phyloP scores from a whole-genome alignment of 2,797 vertebrate genomes.

The Bryconaethiops microstoma region DNA sequence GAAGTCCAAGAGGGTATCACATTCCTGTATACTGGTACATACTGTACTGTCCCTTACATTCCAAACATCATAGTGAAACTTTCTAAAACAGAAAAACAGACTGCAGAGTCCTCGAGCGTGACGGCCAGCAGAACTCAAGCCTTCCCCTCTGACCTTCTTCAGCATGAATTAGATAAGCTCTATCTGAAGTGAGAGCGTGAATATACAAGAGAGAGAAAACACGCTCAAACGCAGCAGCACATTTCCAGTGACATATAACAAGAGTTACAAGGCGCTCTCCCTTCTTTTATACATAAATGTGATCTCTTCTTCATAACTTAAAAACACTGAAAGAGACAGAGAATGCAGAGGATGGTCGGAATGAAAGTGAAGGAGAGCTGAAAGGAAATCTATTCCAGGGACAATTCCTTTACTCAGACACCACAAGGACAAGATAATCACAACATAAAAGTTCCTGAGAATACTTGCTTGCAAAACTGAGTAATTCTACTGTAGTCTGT shows the following conservation, averaged over 20 bases:
- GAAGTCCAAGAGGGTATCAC: conserved; percentile 3
- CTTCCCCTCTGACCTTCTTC: neutral
- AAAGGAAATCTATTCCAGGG: neutral
- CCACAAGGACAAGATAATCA: neutral
- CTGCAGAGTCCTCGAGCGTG: neutral
- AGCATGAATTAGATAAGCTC: neutral
- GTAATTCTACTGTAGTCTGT: neutral
- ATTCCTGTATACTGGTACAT: conserved; percentile 14
- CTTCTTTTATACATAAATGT: neutral
- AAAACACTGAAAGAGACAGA: neutral
- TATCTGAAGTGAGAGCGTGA: neutral
- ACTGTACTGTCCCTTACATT: conserved; percentile 10
- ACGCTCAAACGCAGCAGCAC: neutral
- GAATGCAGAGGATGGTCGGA: neutral
- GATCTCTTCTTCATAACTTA: neutral
- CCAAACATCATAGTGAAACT: neutral
- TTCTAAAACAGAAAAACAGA: conserved; percentile 2
- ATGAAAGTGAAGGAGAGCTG: neutral
- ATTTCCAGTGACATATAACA: neutral
- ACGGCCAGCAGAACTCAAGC: neutral
- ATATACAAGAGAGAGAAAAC: neutral
- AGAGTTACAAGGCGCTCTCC: neutral
- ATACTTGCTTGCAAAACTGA: neutral
- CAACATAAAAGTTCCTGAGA: neutral
- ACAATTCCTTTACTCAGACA: neutral